Base-by-base conservation (phyloP, 1,140 invertebrate species). In the Cyphomyrmex costatus region DNA sequence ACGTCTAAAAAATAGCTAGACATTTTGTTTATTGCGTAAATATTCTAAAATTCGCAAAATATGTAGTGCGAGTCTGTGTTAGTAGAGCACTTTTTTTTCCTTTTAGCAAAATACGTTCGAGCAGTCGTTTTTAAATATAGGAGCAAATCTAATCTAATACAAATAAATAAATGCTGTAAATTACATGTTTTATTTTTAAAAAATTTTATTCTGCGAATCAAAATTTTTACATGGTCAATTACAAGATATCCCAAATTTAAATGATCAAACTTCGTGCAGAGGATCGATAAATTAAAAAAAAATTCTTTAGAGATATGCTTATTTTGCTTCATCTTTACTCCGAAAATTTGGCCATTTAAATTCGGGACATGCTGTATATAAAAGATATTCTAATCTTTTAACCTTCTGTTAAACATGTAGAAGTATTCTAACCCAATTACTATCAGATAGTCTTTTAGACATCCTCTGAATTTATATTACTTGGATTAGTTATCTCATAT, bases 391-490 rank as follows among this genome's bases (percentile, higher is more conserved):
- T 19, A 24, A 19, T 71, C n/a, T 51, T 51, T 30, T 8, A 61
- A 42, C 14, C 16, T 27, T 61, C 10, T 61, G 1, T 7, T 56
- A 60, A 1, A 3, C 8, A 33, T 76, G 4, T 42, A 61, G 21
- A 42, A 21, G 16, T 24, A 27, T 77, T 10, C 16, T 61, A 42
- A 42, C n/a, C 5, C 21, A n/a, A 0, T 30, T 12, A 1, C 16
- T 7, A 2, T 53, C 10, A 56, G 8, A 27, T 5, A 53, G 27
- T 33, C 65, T 33, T 74, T 77, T 77, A 61, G 7, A 61, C 16
- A 21, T 61, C 73, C 61, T 58, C 36, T 42, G 21, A 77, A 77
- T 61, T 76, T 71, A 4, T 6, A 10, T 71, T 71, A 36, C 8
- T 76, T 76, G 53, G 5, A 60, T 66, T 77, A 27, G 2, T 53